A percentile compares a stretch with the other conserved stretches of the same genome.
Conservation (phyloP, 2,888 invertebrate genomes). For the Cancer borealis region DNA sequence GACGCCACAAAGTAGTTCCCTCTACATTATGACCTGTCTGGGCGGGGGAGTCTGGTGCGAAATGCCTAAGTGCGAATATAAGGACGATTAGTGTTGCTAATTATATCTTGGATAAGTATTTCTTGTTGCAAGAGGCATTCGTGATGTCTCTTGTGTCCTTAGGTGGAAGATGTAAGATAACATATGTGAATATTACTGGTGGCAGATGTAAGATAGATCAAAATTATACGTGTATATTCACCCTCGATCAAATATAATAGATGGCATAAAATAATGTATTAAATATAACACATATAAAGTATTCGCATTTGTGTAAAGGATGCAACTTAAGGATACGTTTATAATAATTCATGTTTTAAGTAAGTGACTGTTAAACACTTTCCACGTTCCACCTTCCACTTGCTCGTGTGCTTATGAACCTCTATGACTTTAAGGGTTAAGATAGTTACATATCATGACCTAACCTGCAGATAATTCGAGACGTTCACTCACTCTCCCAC, state of each 20-base stretch:
- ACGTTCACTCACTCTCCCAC: not conserved
- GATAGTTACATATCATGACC: not conserved
- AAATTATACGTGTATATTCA: no score
- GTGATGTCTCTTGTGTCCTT: not conserved
- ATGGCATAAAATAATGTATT: no score
- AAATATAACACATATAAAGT: no score
- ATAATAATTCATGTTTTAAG: no score
- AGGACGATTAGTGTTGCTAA: not conserved
- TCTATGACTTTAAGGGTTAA: not conserved
- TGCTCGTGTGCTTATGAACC: no score
- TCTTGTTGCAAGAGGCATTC: not conserved
- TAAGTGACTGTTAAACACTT: no score
- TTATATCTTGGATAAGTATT: not conserved
- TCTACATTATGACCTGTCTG: slow-evolving; percentile 25
- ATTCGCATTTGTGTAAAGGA: no score
- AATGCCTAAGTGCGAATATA: not conserved
- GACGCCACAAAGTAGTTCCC: not conserved
- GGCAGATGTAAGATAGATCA: no score
- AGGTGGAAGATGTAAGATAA: not conserved
- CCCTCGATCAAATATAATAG: no score
- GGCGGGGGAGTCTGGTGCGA: not conserved
- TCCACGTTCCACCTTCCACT: no score
- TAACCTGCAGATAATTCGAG: not conserved
- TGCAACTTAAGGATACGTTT: no score
- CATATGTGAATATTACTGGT: no score